Percentiles rank a stretch among this genome's conserved stretches.
Conservation (phyloP, 2,113 vertebrate species). For the Phylloscopus trochiloides region DNA sequence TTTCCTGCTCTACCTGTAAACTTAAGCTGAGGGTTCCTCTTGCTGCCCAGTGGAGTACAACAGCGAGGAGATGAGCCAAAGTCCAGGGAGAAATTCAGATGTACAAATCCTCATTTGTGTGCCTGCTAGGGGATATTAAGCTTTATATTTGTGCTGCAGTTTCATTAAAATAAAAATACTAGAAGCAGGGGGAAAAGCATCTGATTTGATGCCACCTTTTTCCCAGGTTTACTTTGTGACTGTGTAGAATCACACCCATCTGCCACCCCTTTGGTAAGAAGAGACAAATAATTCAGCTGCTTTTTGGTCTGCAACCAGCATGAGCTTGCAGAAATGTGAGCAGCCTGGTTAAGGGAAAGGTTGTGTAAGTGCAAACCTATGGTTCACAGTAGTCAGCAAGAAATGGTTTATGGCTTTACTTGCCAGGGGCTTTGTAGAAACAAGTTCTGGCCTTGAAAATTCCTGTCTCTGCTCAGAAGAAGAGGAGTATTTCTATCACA, state of each 20-base stretch:
- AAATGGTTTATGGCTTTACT: neutral
- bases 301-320: neutral
- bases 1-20: neutral
- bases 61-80: rapidly evolving
- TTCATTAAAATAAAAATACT: neutral
- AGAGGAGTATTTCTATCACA: neutral
- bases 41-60: neutral
- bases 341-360: neutral
- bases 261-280: neutral
- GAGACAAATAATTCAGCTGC: neutral
- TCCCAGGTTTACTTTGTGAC: neutral
- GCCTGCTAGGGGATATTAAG: neutral
- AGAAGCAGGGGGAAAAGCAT: neutral
- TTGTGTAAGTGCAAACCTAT: neutral
- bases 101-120: neutral
- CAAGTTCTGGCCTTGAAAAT: neutral
- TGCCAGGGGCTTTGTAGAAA: neutral
- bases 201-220: neutral
- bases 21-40: neutral
- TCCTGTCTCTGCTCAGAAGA: neutral
- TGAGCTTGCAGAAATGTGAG: neutral
- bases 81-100: neutral
- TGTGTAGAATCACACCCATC: neutral
- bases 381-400: neutral
- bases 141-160: neutral